Conservation (phyloP, 2,888 invertebrate genomes). For the Gonocerus acuteangulatus region DNA sequence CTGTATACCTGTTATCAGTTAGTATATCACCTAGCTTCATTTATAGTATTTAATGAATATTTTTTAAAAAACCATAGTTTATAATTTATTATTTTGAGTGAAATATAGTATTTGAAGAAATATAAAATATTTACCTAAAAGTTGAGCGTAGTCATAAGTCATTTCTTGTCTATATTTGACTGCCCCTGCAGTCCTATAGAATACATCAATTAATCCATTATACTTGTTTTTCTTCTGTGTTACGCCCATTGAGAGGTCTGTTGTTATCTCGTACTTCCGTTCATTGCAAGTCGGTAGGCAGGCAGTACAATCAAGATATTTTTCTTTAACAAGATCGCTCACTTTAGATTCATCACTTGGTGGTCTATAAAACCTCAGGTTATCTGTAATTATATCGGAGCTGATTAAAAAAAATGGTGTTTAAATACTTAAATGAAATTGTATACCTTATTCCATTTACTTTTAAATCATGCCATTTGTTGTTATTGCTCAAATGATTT, state of each 20-base stretch:
- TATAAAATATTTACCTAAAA: conserved; percentile 19
- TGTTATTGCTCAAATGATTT: too few species aligned
- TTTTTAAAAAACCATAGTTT: too few species aligned
- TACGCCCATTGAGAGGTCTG: conserved; percentile 36
- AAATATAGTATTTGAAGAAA: too few species aligned
- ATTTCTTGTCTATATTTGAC: neutral
- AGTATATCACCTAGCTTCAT: too few species aligned
- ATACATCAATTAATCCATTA: conserved; percentile 38
- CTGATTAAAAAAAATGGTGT: neutral
- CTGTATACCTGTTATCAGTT: too few species aligned
- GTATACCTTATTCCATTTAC: too few species aligned
- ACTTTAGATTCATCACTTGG: conserved; percentile 36
- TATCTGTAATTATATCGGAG: conserved; percentile 29
- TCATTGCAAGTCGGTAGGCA: conserved; percentile 40
- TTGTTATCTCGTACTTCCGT: conserved; percentile 38
- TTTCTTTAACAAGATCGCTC: conserved; percentile 1
- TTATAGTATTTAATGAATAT: too few species aligned
- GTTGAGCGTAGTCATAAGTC: neutral
- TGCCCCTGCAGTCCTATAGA: conserved; percentile 16
- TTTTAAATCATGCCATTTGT: too few species aligned
- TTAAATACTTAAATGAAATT: too few species aligned
- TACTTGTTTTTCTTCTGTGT: conserved; percentile 25
- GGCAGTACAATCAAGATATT: conserved; percentile 37
- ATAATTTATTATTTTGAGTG: too few species aligned
- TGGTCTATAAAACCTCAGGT: conserved; percentile 38